A percentile compares a stretch with the other conserved stretches of the same genome.
Evolutionary conservation across 2,113 vertebrate species (phyloP).

Genomic region (Triplophysa dalaica): DNA sequence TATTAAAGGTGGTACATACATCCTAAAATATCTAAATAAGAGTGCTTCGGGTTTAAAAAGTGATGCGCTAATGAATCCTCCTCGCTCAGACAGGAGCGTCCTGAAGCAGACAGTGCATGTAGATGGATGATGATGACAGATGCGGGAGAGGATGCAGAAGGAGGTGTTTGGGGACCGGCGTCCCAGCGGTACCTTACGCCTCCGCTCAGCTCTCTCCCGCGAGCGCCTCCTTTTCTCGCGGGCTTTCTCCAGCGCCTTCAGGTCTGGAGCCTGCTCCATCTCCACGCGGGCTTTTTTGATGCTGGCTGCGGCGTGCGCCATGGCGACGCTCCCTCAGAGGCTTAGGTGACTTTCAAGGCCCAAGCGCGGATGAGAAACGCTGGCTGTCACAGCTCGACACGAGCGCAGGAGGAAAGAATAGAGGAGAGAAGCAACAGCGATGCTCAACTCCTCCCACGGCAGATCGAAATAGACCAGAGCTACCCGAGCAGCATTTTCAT

Average conservation of each 20-base stretch:
- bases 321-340: constrained; percentile 57
- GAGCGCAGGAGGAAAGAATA: constrained; percentile 11
- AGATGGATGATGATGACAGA: constrained; percentile 15
- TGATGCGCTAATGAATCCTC: neutral
- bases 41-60: neutral
- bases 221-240: constrained; percentile 88
- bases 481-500: constrained; percentile 47
- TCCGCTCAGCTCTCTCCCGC: constrained; percentile 88
- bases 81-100: constrained; percentile 6
- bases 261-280: constrained; percentile 80
- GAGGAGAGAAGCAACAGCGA: constrained; percentile 46
- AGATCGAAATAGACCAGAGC: constrained; percentile 24
- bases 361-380: constrained; percentile 52
- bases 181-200: constrained; percentile 87
- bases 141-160: neutral
- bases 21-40: neutral
- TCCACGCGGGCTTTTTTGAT: constrained; percentile 96
- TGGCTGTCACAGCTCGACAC: constrained; percentile 32
- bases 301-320: constrained; percentile 96
- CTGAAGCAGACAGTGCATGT: constrained; percentile 7
- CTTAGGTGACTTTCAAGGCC: constrained; percentile 52
- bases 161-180: constrained; percentile 29
- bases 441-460: constrained; percentile 54
- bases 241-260: constrained; percentile 86
- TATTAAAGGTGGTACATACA: neutral